Base-by-base conservation (phyloP, 2,113 vertebrate species). In the Syngnathus floridae region DNA sequence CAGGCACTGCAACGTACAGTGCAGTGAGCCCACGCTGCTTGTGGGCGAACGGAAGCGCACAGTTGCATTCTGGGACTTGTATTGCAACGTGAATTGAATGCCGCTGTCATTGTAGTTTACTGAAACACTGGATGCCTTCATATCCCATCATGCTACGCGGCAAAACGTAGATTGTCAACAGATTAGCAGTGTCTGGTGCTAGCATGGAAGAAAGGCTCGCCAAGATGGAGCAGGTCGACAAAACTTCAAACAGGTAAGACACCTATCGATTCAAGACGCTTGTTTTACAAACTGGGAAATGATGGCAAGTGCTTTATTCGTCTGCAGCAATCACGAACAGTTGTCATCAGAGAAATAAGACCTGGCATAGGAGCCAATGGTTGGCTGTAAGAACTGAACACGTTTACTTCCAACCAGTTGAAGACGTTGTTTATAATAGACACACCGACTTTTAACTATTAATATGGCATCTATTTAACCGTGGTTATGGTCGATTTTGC, bases 171-270 rank as follows among this genome's bases (percentile, higher is more conserved):
- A 86, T 73, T 83, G 86, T 88, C 84, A 89, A 87, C 76, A 82
- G 75, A 82, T 12, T 58, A 69, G 78, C 69, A 60, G 86, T 88
- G 81, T 88, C 86, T 72, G 67, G 75, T 49, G 80, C 79, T 81
- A 82, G 72, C 67, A 66, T 62, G 66, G 84, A 88, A 76, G 78
- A 74, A 79, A 86, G 74, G 56, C 58, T 76, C 48, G 63, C 84
- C 83, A 73, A 84, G 72, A 91, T 91, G 90, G 90, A 91, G 70
- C 82, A 70, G 69, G 85, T 81, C 58, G 88, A 90, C 31, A 91
- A 82, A 80, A 72, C 80, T n/a, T 72, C 86, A 8, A 64, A 79
- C 38, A 40, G 82, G 5, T 70, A 78, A n/a, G 80, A 55, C 75
- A 90, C 89, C 89, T 91, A 84, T n/a, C 16, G 10, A 21, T 37